A percentile compares a stretch with the other conserved stretches of the same genome.
These are phyloP conservation scores for Uropetala carovei DNA, from an alignment of 2,888 invertebrate genomes.

Conservation along the genomic window DNA sequence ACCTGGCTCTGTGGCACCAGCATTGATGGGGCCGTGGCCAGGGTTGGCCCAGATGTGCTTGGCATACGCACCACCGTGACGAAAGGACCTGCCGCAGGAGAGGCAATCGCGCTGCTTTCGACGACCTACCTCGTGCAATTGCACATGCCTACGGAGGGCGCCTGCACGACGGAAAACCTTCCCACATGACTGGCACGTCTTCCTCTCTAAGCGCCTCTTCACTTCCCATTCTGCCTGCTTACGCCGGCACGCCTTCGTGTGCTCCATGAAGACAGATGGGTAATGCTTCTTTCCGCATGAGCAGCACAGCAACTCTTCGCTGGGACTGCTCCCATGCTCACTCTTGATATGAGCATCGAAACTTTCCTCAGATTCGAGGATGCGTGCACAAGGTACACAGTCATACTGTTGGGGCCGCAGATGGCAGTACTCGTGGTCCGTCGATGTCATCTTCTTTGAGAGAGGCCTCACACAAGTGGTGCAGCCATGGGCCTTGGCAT, in stretches of 20 bases:
- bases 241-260: neutral
- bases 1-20: neutral
- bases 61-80: slow-evolving; percentile 20
- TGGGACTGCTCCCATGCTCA: neutral
- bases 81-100: neutral
- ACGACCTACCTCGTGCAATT: neutral
- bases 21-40: neutral
- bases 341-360: neutral
- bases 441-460: neutral
- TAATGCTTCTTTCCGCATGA: neutral
- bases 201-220: neutral
- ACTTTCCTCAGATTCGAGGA: neutral
- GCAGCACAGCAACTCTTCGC: neutral
- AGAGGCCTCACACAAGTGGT: neutral
- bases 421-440: slow-evolving; percentile 45
- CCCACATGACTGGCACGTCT: neutral
- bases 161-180: neutral
- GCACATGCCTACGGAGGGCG: slow-evolving; percentile 5
- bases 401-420: neutral
- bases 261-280: neutral
- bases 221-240: slow-evolving; percentile 62
- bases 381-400: neutral
- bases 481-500: neutral
- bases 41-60: slow-evolving; percentile 37
- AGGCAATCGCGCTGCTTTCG: neutral